Evolutionary conservation across 2,113 vertebrate species (phyloP).

Genomic region (Nettapus auritus): DNA sequence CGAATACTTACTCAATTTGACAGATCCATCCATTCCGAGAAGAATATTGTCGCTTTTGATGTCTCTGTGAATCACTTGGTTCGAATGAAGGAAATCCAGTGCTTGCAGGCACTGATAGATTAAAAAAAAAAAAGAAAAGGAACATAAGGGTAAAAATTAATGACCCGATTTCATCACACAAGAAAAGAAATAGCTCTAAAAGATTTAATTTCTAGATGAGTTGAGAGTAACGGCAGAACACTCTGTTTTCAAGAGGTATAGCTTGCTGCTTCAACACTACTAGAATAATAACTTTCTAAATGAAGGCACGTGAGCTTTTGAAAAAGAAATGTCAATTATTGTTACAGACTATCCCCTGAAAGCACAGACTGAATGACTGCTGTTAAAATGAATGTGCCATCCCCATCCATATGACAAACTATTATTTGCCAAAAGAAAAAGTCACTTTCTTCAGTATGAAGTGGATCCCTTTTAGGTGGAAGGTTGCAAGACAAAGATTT

Average conservation of each 20-base stretch:
- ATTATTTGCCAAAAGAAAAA: not conserved
- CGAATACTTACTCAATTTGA: constrained; percentile 92
- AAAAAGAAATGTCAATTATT: not conserved
- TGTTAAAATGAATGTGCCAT: not conserved
- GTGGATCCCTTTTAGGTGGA: not conserved
- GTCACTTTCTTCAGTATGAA: not conserved
- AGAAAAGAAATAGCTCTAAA: not conserved
- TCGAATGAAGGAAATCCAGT: constrained; percentile 97
- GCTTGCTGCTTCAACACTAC: not conserved
- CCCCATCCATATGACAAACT: not conserved
- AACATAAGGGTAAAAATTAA: not conserved
- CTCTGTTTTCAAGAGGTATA: not conserved
- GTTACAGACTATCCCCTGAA: not conserved
- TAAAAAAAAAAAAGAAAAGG: constrained; percentile 26
- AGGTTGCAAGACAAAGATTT: not conserved
- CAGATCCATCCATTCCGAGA: constrained; percentile 96
- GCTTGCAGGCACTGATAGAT: constrained; percentile 93
- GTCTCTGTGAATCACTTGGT: constrained; percentile 98
- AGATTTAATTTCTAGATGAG: constrained; percentile 12
- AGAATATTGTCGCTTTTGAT: constrained; percentile 99
- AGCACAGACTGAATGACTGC: not conserved
- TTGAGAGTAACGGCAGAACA: constrained; percentile 12
- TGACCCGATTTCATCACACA: constrained; percentile 29
- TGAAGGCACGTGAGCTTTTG: not conserved
- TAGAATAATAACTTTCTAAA: not conserved